Conservation (phyloP, 2,888 invertebrate genomes). For the Drosophila stalkeri region DNA sequence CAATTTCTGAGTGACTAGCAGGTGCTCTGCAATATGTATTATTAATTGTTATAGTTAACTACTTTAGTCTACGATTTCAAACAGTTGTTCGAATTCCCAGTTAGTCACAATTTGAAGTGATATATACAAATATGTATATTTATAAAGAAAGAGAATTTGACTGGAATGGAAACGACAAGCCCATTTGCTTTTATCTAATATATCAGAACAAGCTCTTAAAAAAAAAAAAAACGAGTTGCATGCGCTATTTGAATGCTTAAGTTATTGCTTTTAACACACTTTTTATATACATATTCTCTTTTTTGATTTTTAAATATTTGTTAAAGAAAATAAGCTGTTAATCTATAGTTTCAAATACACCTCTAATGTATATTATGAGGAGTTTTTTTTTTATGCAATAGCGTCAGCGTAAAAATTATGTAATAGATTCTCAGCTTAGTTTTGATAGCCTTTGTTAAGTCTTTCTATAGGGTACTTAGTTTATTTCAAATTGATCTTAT, state of each 20-base stretch:
- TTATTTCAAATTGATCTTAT: too few relatives aligned
- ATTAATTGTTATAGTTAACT: neutral
- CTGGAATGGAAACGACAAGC: neutral
- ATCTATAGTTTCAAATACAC: too few relatives aligned
- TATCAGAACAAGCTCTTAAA: neutral
- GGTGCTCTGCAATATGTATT: conserved; percentile 1
- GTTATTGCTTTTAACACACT: neutral
- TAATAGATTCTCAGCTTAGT: too few relatives aligned
- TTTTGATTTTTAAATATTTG: too few relatives aligned
- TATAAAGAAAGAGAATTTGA: neutral
- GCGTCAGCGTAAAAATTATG: too few relatives aligned
- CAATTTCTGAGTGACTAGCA: neutral
- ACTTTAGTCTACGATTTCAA: neutral
- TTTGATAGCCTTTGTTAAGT: too few relatives aligned
- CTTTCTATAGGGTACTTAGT: too few relatives aligned
- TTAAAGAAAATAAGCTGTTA: too few relatives aligned
- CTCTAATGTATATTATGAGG: too few relatives aligned
- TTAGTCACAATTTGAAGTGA: neutral
- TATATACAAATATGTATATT: too few relatives aligned
- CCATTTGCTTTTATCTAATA: neutral
- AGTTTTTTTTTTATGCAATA: too few relatives aligned
- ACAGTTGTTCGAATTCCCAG: neutral
- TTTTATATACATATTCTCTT: neutral
- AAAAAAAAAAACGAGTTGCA: neutral
- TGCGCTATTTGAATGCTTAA: neutral